phyloP scores from a whole-genome alignment of 2,797 vertebrate genomes.

The Echiichthys vipera region DNA sequence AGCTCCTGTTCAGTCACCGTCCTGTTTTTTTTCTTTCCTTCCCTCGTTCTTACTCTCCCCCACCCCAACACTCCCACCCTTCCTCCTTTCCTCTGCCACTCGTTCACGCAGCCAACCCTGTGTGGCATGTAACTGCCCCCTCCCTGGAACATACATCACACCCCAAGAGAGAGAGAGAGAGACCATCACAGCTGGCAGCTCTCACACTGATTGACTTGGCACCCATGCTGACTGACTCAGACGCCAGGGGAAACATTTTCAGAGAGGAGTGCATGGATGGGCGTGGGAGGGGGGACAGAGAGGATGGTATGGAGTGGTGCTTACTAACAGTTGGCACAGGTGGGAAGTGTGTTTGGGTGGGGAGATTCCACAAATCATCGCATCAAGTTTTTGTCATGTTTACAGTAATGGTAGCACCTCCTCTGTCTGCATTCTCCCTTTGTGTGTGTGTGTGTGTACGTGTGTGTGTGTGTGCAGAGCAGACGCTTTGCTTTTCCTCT shows the following conservation, averaged over 20 bases:
- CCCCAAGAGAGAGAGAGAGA: slow-evolving; percentile 52
- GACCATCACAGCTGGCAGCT: slow-evolving; percentile 81
- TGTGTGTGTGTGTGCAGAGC: slow-evolving; percentile 8
- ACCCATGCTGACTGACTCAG: slow-evolving; percentile 68
- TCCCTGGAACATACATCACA: slow-evolving; percentile 79
- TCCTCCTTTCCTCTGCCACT: slow-evolving; percentile 57
- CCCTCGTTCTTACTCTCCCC: slow-evolving; percentile 29
- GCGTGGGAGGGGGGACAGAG: slow-evolving; percentile 36
- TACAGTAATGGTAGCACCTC: slow-evolving; percentile 42
- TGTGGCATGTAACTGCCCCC: slow-evolving; percentile 66
- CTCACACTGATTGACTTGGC: slow-evolving; percentile 87
- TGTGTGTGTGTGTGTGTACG: too few relatives aligned
- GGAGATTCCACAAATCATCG: slow-evolving; percentile 64
- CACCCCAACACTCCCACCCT: slow-evolving; percentile 29
- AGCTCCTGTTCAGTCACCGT: slow-evolving; percentile 60
- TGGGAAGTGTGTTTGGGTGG: slow-evolving; percentile 50
- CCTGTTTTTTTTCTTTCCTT: slow-evolving; percentile 26
- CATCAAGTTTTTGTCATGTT: slow-evolving; percentile 62
- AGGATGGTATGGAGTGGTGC: slow-evolving; percentile 25
- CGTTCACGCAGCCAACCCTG: slow-evolving; percentile 46
- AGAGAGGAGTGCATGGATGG: slow-evolving; percentile 43
- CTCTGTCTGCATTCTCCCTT: slow-evolving; percentile 10
- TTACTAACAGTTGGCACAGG: slow-evolving; percentile 70
- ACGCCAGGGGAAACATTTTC: slow-evolving; percentile 78
- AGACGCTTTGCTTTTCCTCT: slow-evolving; percentile 18